Percentiles rank a stretch among this genome's conserved stretches.
phyloP scores from a whole-genome alignment of 2,888 invertebrate genomes.

The Trypoxylon attenuatum region DNA sequence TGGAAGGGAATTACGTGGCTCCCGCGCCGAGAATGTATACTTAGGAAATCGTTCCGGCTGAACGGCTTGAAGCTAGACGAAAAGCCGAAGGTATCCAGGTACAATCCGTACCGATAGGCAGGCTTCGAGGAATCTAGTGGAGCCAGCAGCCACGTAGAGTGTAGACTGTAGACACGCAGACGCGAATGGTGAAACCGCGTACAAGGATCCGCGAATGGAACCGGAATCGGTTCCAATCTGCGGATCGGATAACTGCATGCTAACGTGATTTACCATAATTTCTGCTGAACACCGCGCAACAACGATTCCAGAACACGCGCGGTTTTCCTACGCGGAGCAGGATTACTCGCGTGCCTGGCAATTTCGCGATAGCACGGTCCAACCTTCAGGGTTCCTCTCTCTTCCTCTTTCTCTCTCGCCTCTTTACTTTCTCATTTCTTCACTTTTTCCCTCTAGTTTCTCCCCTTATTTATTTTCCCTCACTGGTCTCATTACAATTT shows the following conservation, averaged over 20 bases:
- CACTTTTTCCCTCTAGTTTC: too few relatives aligned
- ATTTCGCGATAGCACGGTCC: not conserved
- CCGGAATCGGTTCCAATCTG: not conserved
- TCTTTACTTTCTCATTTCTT: not conserved
- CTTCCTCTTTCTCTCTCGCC: not conserved
- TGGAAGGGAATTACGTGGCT: conserved; percentile 25
- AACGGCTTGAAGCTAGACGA: not conserved
- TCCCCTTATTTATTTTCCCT: too few relatives aligned
- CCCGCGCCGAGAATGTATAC: conserved; percentile 8
- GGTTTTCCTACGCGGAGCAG: conserved; percentile 9
- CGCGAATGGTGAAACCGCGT: too few relatives aligned
- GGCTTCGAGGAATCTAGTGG: too few relatives aligned
- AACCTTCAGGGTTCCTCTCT: not conserved
- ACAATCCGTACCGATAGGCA: too few relatives aligned
- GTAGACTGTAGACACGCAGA: too few relatives aligned
- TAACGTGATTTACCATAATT: conserved; percentile 44
- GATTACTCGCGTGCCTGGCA: conserved; percentile 20
- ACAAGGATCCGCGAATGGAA: conserved; percentile 20
- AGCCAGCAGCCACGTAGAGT: too few relatives aligned
- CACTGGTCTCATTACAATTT: too few relatives aligned
- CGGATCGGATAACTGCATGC: conserved; percentile 31
- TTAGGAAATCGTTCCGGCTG: conserved; percentile 18
- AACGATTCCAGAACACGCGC: conserved; percentile 10
- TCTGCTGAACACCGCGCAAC: conserved; percentile 27
- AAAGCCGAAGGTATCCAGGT: too few relatives aligned